A percentile compares a stretch with the other conserved stretches of the same genome.
Evolutionary conservation across 2,888 invertebrate genomes (phyloP).

Genomic region (Sipha maydis): DNA sequence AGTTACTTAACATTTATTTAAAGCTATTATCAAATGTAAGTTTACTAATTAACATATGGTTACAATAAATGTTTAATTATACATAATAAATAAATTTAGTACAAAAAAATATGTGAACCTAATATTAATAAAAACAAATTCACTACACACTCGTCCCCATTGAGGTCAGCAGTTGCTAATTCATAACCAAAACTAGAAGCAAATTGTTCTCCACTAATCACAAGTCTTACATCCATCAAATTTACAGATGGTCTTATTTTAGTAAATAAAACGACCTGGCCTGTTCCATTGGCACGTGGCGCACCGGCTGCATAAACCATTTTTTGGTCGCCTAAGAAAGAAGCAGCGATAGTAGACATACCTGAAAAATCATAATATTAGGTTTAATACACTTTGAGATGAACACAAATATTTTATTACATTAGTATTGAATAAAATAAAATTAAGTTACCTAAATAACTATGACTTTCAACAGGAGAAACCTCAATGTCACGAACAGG

Average conservation of each 20-base stretch:
- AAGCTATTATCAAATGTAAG: too few relatives aligned
- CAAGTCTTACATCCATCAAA: slow-evolving; percentile 74
- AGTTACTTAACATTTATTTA: too few relatives aligned
- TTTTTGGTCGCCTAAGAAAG: slow-evolving; percentile 74
- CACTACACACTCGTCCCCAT: slow-evolving; percentile 81
- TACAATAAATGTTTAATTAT: too few relatives aligned
- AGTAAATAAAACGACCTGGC: slow-evolving; percentile 86
- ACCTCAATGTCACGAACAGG: slow-evolving; percentile 74
- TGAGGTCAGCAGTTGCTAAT: slow-evolving; percentile 87
- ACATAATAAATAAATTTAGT: too few relatives aligned
- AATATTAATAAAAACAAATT: not conserved
- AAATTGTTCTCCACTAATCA: slow-evolving; percentile 88
- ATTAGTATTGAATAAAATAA: not conserved
- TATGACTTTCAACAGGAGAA: slow-evolving; percentile 82
- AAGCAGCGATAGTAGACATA: slow-evolving; percentile 70
- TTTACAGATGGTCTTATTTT: slow-evolving; percentile 70
- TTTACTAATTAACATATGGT: too few relatives aligned
- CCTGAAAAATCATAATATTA: not conserved
- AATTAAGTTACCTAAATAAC: slow-evolving; percentile 77
- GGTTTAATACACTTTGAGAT: not conserved
- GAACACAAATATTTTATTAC: not conserved
- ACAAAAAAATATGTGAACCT: too few relatives aligned
- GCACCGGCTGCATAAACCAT: slow-evolving; percentile 88
- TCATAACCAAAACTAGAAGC: slow-evolving; percentile 97
- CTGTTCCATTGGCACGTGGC: slow-evolving; percentile 85